Evolutionary conservation across 2,113 vertebrate species (phyloP).

Genomic region (Sapayoa aenigma): DNA sequence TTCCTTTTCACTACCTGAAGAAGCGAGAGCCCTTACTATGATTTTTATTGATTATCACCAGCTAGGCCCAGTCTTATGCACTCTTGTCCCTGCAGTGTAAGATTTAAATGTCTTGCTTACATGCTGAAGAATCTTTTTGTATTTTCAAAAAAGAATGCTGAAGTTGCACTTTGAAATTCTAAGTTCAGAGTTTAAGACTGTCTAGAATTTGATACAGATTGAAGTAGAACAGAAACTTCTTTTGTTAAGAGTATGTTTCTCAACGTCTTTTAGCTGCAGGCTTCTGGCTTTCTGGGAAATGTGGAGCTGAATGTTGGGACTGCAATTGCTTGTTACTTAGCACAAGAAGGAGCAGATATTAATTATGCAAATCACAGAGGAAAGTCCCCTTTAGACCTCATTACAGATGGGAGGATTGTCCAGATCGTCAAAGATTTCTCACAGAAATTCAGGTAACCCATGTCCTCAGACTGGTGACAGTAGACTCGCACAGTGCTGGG

Average conservation of each 20-base stretch:
- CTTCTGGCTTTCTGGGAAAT: conserved; percentile 85
- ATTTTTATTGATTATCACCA: background rate
- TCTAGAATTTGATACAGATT: background rate
- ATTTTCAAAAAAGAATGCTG: background rate
- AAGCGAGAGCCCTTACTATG: background rate
- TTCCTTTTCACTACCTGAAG: background rate
- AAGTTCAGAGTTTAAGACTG: background rate
- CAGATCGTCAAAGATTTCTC: conserved; percentile 90
- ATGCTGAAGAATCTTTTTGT: background rate
- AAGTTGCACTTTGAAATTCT: background rate
- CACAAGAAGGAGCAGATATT: conserved; percentile 90
- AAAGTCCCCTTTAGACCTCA: conserved; percentile 88
- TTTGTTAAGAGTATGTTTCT: background rate
- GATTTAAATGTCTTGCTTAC: background rate
- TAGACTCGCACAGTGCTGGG: background rate
- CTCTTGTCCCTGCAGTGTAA: background rate
- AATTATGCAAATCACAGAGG: conserved; percentile 94
- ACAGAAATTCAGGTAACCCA: conserved; percentile 89
- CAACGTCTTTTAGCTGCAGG: conserved; percentile 77
- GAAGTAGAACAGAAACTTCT: background rate
- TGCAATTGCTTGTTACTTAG: conserved; percentile 91
- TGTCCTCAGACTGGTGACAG: background rate
- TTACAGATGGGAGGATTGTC: conserved; percentile 77
- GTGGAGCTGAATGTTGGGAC: conserved; percentile 83
- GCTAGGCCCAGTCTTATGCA: background rate